A percentile compares a stretch with the other conserved stretches of the same genome.
phyloP scores from a whole-genome alignment of 2,888 invertebrate species.

The Stramonita haemastoma region DNA sequence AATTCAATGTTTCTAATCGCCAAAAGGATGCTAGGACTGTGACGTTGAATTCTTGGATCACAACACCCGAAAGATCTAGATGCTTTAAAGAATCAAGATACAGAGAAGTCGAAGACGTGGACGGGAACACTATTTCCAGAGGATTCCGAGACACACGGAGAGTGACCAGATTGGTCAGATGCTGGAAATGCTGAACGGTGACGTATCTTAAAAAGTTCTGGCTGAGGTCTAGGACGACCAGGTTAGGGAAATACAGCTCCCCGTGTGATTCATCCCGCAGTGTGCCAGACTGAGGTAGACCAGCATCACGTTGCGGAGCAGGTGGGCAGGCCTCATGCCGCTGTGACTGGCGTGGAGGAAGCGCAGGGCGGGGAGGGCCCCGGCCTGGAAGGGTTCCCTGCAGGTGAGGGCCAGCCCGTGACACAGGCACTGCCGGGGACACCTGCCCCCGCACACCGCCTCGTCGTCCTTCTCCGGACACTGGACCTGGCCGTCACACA shows the following conservation, averaged over 20 bases:
- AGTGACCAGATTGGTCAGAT: background rate
- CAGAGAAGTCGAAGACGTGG: background rate
- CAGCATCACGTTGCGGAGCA: background rate
- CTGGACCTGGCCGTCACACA: background rate
- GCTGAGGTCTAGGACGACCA: background rate
- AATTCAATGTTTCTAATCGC: background rate
- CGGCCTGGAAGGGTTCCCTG: background rate
- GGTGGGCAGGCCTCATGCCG: background rate
- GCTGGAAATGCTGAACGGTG: background rate
- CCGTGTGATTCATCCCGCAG: background rate
- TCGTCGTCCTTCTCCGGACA: slow-evolving; percentile 7
- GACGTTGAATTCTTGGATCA: background rate
- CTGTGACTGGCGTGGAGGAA: background rate
- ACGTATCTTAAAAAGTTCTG: background rate
- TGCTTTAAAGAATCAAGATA: background rate
- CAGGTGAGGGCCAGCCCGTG: background rate
- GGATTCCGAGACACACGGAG: background rate
- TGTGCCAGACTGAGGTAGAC: background rate
- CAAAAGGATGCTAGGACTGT: background rate
- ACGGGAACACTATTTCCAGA: background rate
- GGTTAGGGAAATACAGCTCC: background rate
- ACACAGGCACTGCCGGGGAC: background rate
- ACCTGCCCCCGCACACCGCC: background rate
- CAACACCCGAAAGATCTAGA: background rate
- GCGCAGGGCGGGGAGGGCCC: background rate